Evolutionary conservation across 2,888 invertebrate genomes (phyloP), one percentile per base, ranked within the genome.

Genomic region (Endotricha flammealis): DNA sequence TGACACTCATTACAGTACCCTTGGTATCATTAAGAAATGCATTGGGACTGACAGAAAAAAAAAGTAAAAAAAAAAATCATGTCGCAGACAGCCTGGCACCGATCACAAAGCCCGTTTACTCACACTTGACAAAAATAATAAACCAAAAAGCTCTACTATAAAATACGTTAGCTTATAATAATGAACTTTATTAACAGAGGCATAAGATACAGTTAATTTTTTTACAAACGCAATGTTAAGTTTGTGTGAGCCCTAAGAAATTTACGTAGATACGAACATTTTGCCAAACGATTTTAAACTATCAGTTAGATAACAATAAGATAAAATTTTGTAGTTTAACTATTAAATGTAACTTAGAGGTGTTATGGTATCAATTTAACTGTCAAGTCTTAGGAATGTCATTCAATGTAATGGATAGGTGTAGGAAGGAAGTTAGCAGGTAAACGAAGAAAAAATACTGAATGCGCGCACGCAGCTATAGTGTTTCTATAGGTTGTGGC

Each of bases 361-460:
- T 73, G 71, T 71, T 64, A 70, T 58, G 65, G 70, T 71, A 66
- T 65, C 75, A 72, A 74, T 79, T 76, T 72, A 72, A 59, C 71
- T 78, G 81, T 80, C 81, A 79, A 65, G 58, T 48, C 54, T 48
- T 38, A 50, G 75, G 85, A 85, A 85, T 85, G 81, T 77, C 75
- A 77, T 78, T 82, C 72, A 64, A 38, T 58, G 79, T 82, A 80
- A 83, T 75, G 70, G 79, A 82, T 82, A 67, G 78, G 51, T 73
- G 61, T 62, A 85, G 85, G 85, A 85, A 85, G 85, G 85, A 85
- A 85, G 85, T 82, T 63, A 78, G 35, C 85, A 85, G 85, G 85
- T 85, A 83, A 64, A 64, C 54, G 58, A 41, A 50, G 44, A 58
- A 61, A 73, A 69, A 76, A 72, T 65, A 62, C 36, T 66, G 64